phyloP scores from a whole-genome alignment of 2,113 vertebrate genomes.

The Neoarius graeffei region DNA sequence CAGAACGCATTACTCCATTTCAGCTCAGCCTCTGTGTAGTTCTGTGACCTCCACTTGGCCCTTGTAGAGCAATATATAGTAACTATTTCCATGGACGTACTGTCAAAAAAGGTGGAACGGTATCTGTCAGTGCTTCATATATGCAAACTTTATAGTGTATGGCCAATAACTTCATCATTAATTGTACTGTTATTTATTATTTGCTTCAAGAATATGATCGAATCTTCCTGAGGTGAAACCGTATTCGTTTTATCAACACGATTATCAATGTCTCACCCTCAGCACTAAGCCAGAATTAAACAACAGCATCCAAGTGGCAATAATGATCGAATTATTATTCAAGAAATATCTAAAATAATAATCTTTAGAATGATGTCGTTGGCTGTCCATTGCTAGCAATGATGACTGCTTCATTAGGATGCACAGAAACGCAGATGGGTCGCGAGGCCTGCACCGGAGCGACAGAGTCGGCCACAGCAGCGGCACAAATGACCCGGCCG shows the following conservation, averaged over 20 bases:
- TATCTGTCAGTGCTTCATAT: not conserved
- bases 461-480: too few relatives aligned
- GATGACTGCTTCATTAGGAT: too few relatives aligned
- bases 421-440: too few relatives aligned
- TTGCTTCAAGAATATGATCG: not conserved
- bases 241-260: not conserved
- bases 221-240: not conserved
- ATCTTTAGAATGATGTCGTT: too few relatives aligned
- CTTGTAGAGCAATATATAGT: too few relatives aligned
- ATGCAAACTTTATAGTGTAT: not conserved
- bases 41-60: constrained; percentile 14
- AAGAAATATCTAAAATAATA: not conserved
- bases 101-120: too few relatives aligned
- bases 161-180: not conserved
- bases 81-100: not conserved
- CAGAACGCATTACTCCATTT: constrained; percentile 6
- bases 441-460: too few relatives aligned
- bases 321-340: not conserved
- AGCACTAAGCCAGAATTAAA: not conserved
- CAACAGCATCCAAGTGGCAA: not conserved
- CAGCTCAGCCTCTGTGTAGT: not conserved
- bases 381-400: too few relatives aligned
- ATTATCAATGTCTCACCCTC: not conserved
- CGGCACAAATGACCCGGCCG: too few relatives aligned
- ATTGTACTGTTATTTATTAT: not conserved